Base-by-base conservation (phyloP, 2,797 vertebrate species). In the Allobates femoralis region DNA sequence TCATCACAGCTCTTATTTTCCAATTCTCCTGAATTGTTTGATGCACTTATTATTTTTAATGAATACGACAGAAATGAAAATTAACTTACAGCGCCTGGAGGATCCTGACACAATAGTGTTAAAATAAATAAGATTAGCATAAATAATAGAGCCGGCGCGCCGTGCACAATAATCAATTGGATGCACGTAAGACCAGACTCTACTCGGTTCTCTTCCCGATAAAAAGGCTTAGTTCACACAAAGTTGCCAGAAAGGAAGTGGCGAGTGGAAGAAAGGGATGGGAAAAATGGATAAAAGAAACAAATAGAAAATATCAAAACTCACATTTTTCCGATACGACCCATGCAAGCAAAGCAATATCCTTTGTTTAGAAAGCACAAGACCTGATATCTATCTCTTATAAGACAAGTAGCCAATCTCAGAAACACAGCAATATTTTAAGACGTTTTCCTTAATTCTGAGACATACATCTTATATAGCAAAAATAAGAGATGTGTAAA, bases 101-200 rank as follows among this genome's bases (percentile, higher is more conserved):
- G 78, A 75, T 64, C 19, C 78, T 37, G 69, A 26, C 85, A 81
- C 78, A 75, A 78, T 69, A 18, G 79, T 30, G 85, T 66, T 83
- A 79, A 77, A 28, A 83, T 83, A 77, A 69, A 78, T 87, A 67
- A 32, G 50, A 82, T 87, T 87, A 82, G 73, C 75, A 62, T 87
- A 83, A 83, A 77, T 77, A 83, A 83, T 78, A n/a, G 28, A 53
- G 41, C 64, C 26, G 69, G 19, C 60, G 50, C 41, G 5, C 37
- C 19, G 28, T 84, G 34, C 21, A 75, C 37, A 64, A 50, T 50
- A 74, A 26, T 46, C 71, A 60, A 66, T 64, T 62, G 71, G 37
- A 23, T 26, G 67, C 34, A 73, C 32, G n/a, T 26, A 26, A 26
- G 34, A 18, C 14, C 30, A n/a, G 62, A 62, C 60, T 62, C 7